Percentiles rank a stretch among this genome's conserved stretches.
These are phyloP conservation scores for Orientallactaga sibirica DNA, from an alignment of 2,797 vertebrate genomes.

Conservation along the genomic window DNA sequence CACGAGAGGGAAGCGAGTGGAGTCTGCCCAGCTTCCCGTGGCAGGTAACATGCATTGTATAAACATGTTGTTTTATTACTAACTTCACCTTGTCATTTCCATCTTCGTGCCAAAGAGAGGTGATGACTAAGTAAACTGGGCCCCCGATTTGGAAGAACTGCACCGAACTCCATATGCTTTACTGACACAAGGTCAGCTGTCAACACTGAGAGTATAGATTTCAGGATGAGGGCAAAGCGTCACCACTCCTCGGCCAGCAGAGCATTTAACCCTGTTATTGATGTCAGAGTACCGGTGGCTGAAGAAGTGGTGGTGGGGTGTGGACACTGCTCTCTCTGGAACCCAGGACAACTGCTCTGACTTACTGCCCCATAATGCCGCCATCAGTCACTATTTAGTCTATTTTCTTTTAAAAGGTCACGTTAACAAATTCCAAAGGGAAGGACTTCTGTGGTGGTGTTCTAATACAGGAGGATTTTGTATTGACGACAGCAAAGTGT, in stretches of 20 bases:
- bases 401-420: conserved; percentile 87
- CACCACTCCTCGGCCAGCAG: not conserved
- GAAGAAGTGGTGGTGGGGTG: not conserved
- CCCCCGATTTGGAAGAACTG: not conserved
- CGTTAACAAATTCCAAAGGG: conserved; percentile 86
- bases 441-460: conserved; percentile 91
- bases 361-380: not conserved
- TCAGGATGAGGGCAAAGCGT: not conserved
- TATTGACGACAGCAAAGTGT: conserved; percentile 93
- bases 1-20: not conserved
- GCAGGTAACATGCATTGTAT: conserved; percentile 90
- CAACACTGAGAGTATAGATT: no score
- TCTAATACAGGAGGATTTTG: conserved; percentile 88
- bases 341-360: not conserved
- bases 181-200: not conserved
- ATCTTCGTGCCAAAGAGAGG: not conserved
- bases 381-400: not conserved
- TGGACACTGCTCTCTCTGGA: not conserved
- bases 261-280: no score
- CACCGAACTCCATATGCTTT: not conserved
- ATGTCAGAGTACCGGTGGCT: not conserved
- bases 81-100: not conserved
- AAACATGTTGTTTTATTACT: not conserved
- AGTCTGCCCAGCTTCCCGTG: conserved; percentile 89
- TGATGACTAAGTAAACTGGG: not conserved